phyloP scores from a whole-genome alignment of 92 coral and sea anemone species.

The Metridium senile region DNA sequence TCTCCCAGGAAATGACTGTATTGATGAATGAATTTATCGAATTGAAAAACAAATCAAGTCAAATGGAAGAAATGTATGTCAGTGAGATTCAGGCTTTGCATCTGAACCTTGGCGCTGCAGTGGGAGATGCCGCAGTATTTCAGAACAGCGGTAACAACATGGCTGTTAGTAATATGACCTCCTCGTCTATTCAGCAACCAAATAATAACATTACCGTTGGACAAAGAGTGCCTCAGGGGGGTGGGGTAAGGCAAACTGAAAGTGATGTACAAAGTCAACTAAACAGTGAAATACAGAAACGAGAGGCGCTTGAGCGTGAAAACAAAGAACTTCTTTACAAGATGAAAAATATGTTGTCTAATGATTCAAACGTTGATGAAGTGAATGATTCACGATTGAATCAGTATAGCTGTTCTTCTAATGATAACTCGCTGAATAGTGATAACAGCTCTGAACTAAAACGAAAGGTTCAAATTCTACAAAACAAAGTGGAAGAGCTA shows the following conservation, averaged over 20 bases:
- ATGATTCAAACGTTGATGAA: conserved; percentile 29
- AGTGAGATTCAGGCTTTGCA: conserved; percentile 59
- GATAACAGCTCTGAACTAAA: not conserved
- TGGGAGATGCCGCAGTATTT: conserved; percentile 26
- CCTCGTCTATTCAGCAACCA: conserved; percentile 13
- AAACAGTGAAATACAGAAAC: conserved; percentile 62
- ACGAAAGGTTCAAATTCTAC: conserved; percentile 50
- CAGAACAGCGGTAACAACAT: conserved; percentile 8
- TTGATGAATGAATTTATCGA: conserved; percentile 68
- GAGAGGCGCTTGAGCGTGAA: conserved; percentile 75
- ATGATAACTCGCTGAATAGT: not conserved
- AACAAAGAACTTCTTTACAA: conserved; percentile 81
- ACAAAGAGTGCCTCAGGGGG: conserved; percentile 6
- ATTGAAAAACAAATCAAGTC: conserved; percentile 50
- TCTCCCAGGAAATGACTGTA: conserved; percentile 67
- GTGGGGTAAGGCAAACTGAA: not conserved
- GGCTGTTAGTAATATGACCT: not conserved
- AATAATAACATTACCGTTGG: conserved; percentile 6
- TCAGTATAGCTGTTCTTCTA: not conserved
- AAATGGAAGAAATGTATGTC: conserved; percentile 53
- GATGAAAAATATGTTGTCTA: conserved; percentile 69
- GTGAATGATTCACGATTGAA: not conserved
- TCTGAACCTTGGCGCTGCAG: conserved; percentile 33
- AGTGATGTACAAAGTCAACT: conserved; percentile 33
- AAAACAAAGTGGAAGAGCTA: conserved; percentile 50